A percentile compares a stretch with the other conserved stretches of the same genome.
Conservation (phyloP, 2,113 vertebrate genomes). For the Mobula hypostoma region DNA sequence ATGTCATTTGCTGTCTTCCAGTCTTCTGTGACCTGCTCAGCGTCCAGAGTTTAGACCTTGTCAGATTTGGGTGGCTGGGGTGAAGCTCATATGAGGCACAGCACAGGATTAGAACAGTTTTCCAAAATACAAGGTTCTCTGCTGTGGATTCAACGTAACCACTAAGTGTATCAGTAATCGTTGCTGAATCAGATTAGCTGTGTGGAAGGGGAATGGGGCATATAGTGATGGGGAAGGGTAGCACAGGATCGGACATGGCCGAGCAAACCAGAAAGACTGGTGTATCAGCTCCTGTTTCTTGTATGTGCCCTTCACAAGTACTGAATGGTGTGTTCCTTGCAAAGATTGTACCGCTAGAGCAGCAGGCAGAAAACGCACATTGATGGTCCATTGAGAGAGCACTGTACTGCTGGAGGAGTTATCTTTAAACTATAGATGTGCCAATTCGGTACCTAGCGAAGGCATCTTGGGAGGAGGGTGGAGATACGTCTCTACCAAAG, state of each 20-base stretch:
- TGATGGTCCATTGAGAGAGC: too few relatives aligned
- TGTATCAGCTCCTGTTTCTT: too few relatives aligned
- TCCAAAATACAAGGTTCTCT: not conserved
- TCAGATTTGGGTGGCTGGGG: not conserved
- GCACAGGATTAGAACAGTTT: not conserved
- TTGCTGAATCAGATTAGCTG: not conserved
- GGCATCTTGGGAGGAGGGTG: too few relatives aligned
- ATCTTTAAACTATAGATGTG: not conserved
- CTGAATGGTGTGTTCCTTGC: not conserved
- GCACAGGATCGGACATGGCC: too few relatives aligned
- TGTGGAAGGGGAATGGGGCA: too few relatives aligned
- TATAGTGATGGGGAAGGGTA: too few relatives aligned
- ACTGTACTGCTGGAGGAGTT: too few relatives aligned
- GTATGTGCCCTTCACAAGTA: not conserved
- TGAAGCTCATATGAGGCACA: not conserved
- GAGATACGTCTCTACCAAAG: too few relatives aligned
- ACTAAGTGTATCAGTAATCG: not conserved
- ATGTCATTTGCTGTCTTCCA: too few relatives aligned
- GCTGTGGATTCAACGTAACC: not conserved
- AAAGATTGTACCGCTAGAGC: not conserved
- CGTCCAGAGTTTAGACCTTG: not conserved
- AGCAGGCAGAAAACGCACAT: too few relatives aligned
- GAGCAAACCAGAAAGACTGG: too few relatives aligned
- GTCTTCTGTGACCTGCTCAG: too few relatives aligned
- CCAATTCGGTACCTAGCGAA: not conserved